Base-by-base conservation (phyloP, 2,888 invertebrate genomes). In the Xestia sexstrigata region DNA sequence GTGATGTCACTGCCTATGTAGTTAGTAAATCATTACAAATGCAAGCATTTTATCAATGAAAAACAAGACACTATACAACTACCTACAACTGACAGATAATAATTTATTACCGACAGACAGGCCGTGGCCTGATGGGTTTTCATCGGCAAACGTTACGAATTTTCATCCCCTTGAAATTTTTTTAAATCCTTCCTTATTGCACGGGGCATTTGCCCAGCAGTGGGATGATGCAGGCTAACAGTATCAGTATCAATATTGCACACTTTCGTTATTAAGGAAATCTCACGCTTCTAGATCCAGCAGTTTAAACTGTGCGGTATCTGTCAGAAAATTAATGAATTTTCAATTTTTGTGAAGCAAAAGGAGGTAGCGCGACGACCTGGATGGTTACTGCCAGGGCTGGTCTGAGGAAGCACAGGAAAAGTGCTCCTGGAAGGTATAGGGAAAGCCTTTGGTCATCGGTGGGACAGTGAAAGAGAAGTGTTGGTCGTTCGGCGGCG, bases 11-110 rank as follows among this genome's bases (percentile, higher is more conserved):
- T n/a, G n/a, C n/a, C n/a, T 47, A 6, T 35, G 35, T 26, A 47
- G 47, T 71, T 58, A 58, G 49, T 45, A 60, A 60, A 47, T 35
- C 20, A 72, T 68, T 68, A 9, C 11, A 39, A 39, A 55, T 26
- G 69, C 47, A 39, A 39, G 71, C 20, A 6, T 15, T 35, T 47
- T 35, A 67, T 71, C 47, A 72, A 72, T 68, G 69, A 68, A 67
- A n/a, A 0, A 23, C 63, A 23, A 26, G 39, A 13, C 30, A 17
- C 17, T 13, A 30, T 15, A 68, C 35, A 7, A 8, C 7, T 15
- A 39, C 11, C 2, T n/a, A 26, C 13, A 8, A 23, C 45, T 45
- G 45, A 30, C 26, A 11, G 30, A 23, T 45, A 6, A 55, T 55
- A 26, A 15, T 55, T n/a, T 5, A 55, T n/a, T n/a, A n/a, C n/a